These are phyloP conservation scores for Scaptomyza caliginosa DNA, from an alignment of 2,888 invertebrate species.

Conservation along the genomic window DNA sequence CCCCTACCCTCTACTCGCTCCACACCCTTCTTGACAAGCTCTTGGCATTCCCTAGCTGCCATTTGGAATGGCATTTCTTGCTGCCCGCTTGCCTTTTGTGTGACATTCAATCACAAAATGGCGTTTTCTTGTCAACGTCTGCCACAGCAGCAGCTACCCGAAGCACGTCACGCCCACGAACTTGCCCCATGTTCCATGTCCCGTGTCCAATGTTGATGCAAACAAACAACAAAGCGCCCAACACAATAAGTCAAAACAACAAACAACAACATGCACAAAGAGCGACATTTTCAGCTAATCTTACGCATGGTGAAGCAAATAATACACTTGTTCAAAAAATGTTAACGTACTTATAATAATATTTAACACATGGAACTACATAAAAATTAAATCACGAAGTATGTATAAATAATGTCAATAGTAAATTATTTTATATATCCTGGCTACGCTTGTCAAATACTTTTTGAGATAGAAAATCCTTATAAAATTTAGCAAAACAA, in stretches of 20 bases:
- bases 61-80: constrained; percentile 26
- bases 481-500: no score
- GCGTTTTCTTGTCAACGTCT: constrained; percentile 82
- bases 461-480: no score
- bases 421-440: no score
- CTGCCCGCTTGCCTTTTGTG: constrained; percentile 51
- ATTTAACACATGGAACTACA: no score
- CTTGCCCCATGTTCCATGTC: constrained; percentile 20
- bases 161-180: constrained; percentile 69
- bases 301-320: constrained; percentile 15
- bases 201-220: constrained; percentile 27
- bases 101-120: constrained; percentile 83
- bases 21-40: constrained; percentile 25
- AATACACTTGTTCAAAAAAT: constrained; percentile 28
- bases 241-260: constrained; percentile 77
- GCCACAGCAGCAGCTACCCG: constrained; percentile 58
- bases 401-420: no score
- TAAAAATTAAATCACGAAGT: no score
- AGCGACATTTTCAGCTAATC: constrained; percentile 11
- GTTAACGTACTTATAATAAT: not conserved
- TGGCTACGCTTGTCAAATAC: no score
- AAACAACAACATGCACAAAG: constrained; percentile 60
- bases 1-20: not conserved
- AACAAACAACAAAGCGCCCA: constrained; percentile 62
- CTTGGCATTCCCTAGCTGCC: constrained; percentile 34